Base-by-base conservation (phyloP, 2,888 invertebrate species). In the Chaetoderma sp. region DNA sequence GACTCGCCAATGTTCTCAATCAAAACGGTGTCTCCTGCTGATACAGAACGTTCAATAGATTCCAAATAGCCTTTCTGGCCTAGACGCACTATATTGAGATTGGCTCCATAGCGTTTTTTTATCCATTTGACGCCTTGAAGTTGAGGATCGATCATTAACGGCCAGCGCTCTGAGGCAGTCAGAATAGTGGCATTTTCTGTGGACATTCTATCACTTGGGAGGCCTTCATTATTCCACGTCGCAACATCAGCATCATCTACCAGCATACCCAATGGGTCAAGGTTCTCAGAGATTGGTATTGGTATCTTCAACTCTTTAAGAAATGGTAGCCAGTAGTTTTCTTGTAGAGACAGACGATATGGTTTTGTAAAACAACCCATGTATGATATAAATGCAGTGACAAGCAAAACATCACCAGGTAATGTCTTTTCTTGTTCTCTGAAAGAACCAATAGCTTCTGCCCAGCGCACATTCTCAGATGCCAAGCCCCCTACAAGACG, bases 141-240 rank as follows among this genome's bases (percentile, higher is more conserved):
- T 89, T 96, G 96, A 0, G 97, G 97, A 89, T 98, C 97, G 79
- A 98, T 97, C 94, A 98, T 96, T 47, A 98, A 88, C 0, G 98
- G 96, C 97, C 97, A 98, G 59, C 97, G 90, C 85, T 95, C 96
- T 5, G 96, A 96, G 83, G 93, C 96, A 0, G 94, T 92, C 45
- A 98, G 88, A 81, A 98, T 96, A 0, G 96, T 96, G 2, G 97
- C 97, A 86, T 98, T 98, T 88, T 98, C 97, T 47, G 95, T 95
- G 21, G 97, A 97, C 96, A 98, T 97, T 71, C 95, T 90, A 86
- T 98, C 98, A 65, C 95, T 95, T 1, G 98, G 98, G 52, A 98
- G 86, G 1, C 96, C 96, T 87, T 96, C 96, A 85, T 98, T 98
- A 82, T 97, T 95, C 98, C 98, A 98, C 79, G 93, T 90, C 0